phyloP scores from a whole-genome alignment of 2,888 invertebrate genomes.

The Alloplasta piceator region DNA sequence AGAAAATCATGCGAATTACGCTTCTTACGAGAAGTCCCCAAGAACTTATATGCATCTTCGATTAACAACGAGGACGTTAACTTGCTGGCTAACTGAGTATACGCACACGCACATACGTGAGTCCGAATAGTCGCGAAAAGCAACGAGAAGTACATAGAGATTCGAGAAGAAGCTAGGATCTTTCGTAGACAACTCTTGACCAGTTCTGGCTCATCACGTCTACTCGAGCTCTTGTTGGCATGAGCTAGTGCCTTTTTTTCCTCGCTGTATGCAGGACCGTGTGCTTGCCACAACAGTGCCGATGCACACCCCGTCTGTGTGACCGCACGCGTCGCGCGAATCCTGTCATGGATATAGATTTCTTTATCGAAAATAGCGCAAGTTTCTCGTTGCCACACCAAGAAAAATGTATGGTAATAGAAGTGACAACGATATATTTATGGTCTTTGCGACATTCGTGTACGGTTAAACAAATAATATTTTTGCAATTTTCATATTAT shows the following conservation, averaged over 20 bases:
- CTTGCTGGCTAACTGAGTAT: too few species aligned
- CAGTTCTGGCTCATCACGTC: conserved; percentile 37
- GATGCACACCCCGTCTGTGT: conserved; percentile 47
- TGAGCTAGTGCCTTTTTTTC: conserved; percentile 20
- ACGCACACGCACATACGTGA: not conserved
- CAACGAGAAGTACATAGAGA: too few species aligned
- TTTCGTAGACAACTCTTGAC: not conserved
- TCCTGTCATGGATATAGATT: conserved; percentile 80
- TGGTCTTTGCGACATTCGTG: too few species aligned
- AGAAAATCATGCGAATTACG: too few species aligned
- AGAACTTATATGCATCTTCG: not conserved
- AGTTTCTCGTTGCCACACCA: conserved; percentile 75
- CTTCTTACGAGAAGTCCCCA: not conserved
- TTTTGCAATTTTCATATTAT: too few species aligned
- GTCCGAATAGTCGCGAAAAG: not conserved
- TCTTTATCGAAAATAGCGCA: conserved; percentile 80
- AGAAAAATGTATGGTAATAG: too few species aligned
- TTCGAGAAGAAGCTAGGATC: not conserved
- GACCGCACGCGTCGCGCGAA: conserved; percentile 71
- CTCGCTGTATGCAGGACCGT: conserved; percentile 25
- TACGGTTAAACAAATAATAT: too few species aligned
- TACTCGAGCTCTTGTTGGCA: conserved; percentile 1
- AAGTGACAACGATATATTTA: too few species aligned
- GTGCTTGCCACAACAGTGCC: conserved; percentile 46
- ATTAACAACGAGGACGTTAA: too few species aligned